A percentile compares a stretch with the other conserved stretches of the same genome.
Conservation (phyloP, 2,888 invertebrate species). For the Ommatoiulus sabulosus region DNA sequence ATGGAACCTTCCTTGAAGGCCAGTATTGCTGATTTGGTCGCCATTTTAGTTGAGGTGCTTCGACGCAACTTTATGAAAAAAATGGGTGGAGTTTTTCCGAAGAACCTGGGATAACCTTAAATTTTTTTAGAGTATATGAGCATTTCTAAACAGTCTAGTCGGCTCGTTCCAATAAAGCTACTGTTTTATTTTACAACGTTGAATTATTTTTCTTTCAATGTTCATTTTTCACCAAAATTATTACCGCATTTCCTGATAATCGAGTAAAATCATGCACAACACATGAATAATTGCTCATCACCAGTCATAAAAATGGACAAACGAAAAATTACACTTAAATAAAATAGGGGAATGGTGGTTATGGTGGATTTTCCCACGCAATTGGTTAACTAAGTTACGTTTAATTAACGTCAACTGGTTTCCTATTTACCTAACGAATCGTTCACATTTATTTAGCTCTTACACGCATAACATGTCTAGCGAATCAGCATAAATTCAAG, state of each 20-base stretch:
- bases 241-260: neutral
- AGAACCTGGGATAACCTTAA: too few species aligned
- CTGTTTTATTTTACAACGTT: too few species aligned
- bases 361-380: slow-evolving; percentile 9
- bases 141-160: too few species aligned
- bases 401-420: slow-evolving; percentile 13
- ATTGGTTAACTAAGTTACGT: slow-evolving; percentile 22
- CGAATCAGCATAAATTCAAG: slow-evolving; percentile 1
- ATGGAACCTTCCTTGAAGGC: too few species aligned
- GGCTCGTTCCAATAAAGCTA: too few species aligned
- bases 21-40: too few species aligned
- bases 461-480: slow-evolving; percentile 22
- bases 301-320: neutral
- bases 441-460: slow-evolving; percentile 34
- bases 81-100: too few species aligned
- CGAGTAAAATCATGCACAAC: neutral
- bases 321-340: neutral
- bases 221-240: too few species aligned
- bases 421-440: slow-evolving; percentile 21
- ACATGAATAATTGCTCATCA: neutral
- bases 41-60: too few species aligned
- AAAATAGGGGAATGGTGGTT: neutral
- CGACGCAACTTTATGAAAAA: too few species aligned
- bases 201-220: too few species aligned
- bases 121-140: too few species aligned